These are phyloP conservation scores for Willisornis vidua DNA, from an alignment of 2,113 vertebrate genomes.

Conservation along the genomic window DNA sequence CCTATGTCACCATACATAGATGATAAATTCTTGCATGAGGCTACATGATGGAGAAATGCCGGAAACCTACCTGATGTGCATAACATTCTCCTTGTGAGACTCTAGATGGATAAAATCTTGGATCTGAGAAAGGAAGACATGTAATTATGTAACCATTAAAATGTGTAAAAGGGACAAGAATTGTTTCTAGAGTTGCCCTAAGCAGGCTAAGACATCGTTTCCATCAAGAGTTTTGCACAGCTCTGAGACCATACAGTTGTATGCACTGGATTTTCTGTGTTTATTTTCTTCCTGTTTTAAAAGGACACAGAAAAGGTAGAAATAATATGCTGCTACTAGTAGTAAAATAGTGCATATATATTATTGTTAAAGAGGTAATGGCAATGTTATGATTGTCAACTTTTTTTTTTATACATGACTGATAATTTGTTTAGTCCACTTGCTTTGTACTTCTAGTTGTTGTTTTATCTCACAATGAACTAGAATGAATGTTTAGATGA, in stretches of 20 bases:
- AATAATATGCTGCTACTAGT: background rate
- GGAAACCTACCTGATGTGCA: background rate
- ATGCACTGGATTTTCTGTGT: background rate
- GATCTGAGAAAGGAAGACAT: background rate
- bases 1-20: background rate
- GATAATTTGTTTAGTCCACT: background rate
- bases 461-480: background rate
- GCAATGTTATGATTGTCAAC: background rate
- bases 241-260: background rate
- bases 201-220: background rate
- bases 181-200: background rate
- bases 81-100: background rate
- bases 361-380: background rate
- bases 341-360: background rate
- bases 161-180: background rate
- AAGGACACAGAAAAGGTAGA: background rate
- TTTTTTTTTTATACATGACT: background rate
- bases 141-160: background rate
- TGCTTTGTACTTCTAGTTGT: background rate
- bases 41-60: background rate
- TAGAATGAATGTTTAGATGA: background rate
- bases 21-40: background rate
- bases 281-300: background rate
- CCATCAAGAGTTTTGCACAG: background rate
- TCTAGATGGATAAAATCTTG: background rate